A percentile compares a stretch with the other conserved stretches of the same genome.
Evolutionary conservation across 2,113 vertebrate species (phyloP).

Genomic region (Pipra filicauda): DNA sequence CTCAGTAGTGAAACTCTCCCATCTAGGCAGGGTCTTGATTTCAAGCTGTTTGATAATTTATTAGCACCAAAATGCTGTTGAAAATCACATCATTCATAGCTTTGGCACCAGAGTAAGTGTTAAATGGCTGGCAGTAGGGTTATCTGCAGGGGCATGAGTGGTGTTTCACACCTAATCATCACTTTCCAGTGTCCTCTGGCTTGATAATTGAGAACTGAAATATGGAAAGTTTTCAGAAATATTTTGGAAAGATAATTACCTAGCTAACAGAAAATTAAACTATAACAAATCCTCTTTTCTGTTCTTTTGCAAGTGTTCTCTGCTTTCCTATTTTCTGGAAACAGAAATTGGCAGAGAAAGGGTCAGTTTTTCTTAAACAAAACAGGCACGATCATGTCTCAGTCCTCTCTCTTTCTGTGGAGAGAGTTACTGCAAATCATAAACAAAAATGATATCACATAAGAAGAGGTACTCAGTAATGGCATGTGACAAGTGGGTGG

Average conservation of each 20-base stretch:
- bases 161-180: slow-evolving; percentile 50
- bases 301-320: background rate
- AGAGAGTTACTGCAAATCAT: background rate
- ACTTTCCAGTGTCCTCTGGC: slow-evolving; percentile 15
- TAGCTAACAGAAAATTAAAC: background rate
- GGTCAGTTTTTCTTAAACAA: background rate
- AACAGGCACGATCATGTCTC: background rate
- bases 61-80: slow-evolving; percentile 9
- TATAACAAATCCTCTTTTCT: background rate
- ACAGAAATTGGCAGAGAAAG: background rate
- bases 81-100: slow-evolving; percentile 5
- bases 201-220: background rate
- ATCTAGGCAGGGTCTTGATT: background rate
- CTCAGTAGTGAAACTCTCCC: background rate
- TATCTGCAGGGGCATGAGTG: background rate
- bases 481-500: background rate
- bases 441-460: background rate
- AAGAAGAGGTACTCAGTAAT: background rate
- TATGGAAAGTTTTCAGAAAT: background rate
- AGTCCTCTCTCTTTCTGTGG: background rate
- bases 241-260: background rate
- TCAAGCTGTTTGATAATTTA: slow-evolving; percentile 16
- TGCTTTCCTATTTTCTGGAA: background rate
- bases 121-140: slow-evolving; percentile 13
- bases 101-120: background rate